A percentile compares a stretch with the other conserved stretches of the same genome.
phyloP scores from a whole-genome alignment of 1,140 invertebrate species.

The Tribolium castaneum region DNA sequence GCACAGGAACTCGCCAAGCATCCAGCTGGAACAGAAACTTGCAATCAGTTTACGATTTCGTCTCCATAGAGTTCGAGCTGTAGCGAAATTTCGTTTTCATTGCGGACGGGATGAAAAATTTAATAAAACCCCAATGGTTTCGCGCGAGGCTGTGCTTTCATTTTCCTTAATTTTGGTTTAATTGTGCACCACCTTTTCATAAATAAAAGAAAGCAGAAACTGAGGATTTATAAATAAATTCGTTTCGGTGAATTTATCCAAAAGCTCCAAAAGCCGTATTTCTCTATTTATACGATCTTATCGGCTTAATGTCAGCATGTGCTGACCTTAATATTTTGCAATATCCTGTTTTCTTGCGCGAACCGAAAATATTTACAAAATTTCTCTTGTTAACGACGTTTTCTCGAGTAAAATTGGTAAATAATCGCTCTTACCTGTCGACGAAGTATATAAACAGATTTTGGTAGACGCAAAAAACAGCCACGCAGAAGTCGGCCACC shows the following conservation, averaged over 20 bases:
- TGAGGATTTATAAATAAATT: no score
- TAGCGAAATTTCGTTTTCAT: no score
- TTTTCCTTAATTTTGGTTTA: no score
- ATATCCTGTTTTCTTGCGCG: background rate
- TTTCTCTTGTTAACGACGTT: background rate
- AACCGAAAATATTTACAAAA: constrained; percentile 1
- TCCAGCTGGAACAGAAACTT: constrained; percentile 72
- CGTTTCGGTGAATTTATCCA: no score
- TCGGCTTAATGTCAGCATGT: background rate
- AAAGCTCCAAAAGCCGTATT: no score
- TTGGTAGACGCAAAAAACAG: constrained; percentile 87
- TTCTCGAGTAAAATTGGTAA: background rate
- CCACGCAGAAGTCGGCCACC: constrained; percentile 85
- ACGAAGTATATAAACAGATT: constrained; percentile 83
- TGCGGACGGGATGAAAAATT: no score
- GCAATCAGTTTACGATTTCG: background rate
- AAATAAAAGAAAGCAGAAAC: no score
- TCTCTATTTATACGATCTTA: no score
- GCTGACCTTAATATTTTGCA: background rate
- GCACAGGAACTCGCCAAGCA: constrained; percentile 82
- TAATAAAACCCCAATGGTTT: no score
- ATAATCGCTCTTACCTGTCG: constrained; percentile 68
- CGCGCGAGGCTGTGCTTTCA: no score
- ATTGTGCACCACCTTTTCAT: no score
- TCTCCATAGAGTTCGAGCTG: no score